Base-by-base conservation (phyloP, 2,797 vertebrate genomes). In the Leuciscus waleckii region DNA sequence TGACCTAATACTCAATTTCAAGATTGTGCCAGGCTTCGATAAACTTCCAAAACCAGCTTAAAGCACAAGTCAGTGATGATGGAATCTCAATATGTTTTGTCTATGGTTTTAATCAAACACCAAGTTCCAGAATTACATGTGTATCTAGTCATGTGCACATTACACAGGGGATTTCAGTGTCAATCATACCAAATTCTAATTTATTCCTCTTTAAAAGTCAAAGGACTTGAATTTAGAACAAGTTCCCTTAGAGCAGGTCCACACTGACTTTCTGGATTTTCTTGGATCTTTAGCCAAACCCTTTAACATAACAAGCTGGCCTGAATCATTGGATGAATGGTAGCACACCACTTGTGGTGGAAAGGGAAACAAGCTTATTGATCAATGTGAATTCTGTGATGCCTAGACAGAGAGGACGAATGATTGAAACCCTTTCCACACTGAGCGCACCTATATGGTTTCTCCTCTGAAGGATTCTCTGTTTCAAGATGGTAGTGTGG, bases 341-440 rank as follows among this genome's bases (percentile, higher is more conserved):
- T 88, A 86, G 61, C 90, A 79, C 80, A 67, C 58, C 46, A 51
- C 63, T 41, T 82, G n/a, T 26, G 54, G 29, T 65, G 35, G 23
- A 35, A 58, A 26, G 32, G 19, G 37, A 70, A 29, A 32, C 21
- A 68, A 69, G 65, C 90, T 94, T 92, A 94, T 91, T 95, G 94
- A 87, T 93, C 92, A 85, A 94, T 92, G 37, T 96, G 95, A 92
- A 94, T 95, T 89, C 95, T 93, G 83, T 96, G 95, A 91, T 96
- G 96, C 92, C 96, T 93, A 75, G 95, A 95, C 80, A 96, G 93
- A 61, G 95, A 96, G 6, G 96, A 96, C 51, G 96, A 96, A 93
- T 96, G 95, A 89, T 95, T 96, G 91, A 96, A 96, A 89, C 95
- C 95, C 90, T 96, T 96, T 69, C 96, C 96, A 84, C 96, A 96